A percentile compares a stretch with the other conserved stretches of the same genome.
Conservation (phyloP, 53 echinoderm and acorn worm genomes). For the Patiria pectinifera region DNA sequence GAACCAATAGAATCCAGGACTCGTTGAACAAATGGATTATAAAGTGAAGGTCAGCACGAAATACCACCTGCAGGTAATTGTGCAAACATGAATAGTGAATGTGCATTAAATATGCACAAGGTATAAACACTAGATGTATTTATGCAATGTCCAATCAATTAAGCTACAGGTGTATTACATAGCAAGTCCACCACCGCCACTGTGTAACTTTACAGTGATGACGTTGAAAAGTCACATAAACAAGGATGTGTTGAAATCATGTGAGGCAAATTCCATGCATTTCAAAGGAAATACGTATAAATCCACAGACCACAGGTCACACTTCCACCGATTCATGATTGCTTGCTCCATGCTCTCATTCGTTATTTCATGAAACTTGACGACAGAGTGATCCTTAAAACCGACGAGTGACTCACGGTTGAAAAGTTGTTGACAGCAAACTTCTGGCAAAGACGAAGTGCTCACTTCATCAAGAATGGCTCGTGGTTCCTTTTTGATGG, state of each 20-base stretch:
- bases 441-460: background rate
- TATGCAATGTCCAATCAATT: background rate
- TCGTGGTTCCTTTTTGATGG: background rate
- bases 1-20: background rate
- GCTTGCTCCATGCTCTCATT: background rate
- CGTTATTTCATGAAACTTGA: background rate
- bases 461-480: background rate
- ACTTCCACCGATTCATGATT: background rate
- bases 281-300: conserved; percentile 11
- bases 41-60: background rate
- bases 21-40: background rate
- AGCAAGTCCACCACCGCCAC: background rate
- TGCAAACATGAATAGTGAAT: background rate
- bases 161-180: background rate
- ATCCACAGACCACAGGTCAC: background rate
- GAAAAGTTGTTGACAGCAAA: background rate
- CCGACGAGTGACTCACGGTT: background rate
- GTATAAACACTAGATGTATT: background rate
- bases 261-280: background rate
- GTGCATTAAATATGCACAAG: background rate
- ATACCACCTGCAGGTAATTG: background rate
- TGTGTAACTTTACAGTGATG: background rate
- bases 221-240: background rate
- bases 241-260: background rate
- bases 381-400: background rate